Evolutionary conservation across 1,140 invertebrate genomes (phyloP), one percentile per base, ranked within the genome.

Genomic region (Ridgeia piscesae): DNA sequence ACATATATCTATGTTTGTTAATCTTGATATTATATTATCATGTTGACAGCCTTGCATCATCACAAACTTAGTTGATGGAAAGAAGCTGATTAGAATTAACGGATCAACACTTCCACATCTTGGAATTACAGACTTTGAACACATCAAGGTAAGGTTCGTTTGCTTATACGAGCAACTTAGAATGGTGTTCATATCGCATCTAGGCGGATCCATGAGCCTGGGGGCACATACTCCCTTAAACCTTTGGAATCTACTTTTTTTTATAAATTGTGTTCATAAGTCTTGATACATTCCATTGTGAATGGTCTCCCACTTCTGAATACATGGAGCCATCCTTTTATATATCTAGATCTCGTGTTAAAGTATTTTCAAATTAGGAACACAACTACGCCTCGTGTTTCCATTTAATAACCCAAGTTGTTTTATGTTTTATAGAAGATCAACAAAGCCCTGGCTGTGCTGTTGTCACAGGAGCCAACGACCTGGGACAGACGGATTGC

Each of bases 101-200:
- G 94, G 95, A 9, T 95, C 95, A 77, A 94, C 94, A 35, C 94
- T 96, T 89, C 95, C 95, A n/a, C 95, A 94, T 91, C 95, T 96
- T 89, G 96, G 96, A 89, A 95, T 96, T 31, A 95, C 94, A 92
- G 95, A 96, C 93, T 96, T 95, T 94, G 94, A 96, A 93, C 95
- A 96, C 92, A 96, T 96, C 11, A 96, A 96, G 94, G 96, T 96
- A 94, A 94, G 92, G n/a, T n/a, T 6, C 11, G 33, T n/a, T 11
- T 33, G 89, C 34, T n/a, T n/a, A n/a, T n/a, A n/a, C n/a, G n/a
- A n/a, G n/a, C n/a, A n/a, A n/a, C n/a, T n/a, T n/a, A n/a, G n/a
- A n/a, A n/a, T n/a, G n/a, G n/a, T n/a, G n/a, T n/a, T n/a, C n/a
- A n/a, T n/a, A n/a, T n/a, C n/a, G n/a, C n/a, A n/a, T n/a, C n/a